Base-by-base conservation (phyloP, 2,797 vertebrate species). In the Tympanoctomys barrerae region DNA sequence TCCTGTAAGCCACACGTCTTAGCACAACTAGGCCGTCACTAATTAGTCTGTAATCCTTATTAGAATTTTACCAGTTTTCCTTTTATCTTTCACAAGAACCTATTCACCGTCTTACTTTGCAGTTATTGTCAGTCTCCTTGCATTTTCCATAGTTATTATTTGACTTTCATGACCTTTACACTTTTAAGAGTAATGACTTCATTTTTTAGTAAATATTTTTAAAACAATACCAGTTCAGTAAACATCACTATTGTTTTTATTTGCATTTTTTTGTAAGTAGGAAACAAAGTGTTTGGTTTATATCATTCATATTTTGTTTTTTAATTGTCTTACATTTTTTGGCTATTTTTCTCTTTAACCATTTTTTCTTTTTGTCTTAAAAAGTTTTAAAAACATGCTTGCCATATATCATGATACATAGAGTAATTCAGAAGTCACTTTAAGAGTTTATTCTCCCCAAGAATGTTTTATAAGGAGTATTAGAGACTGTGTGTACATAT, bases 211-310 rank as follows among this genome's bases (percentile, higher is more conserved):
- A 77, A 36, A 31, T 85, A 75, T n/a, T 94, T 57, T 90, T 66
- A 73, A 90, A 89, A 39, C 18, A 49, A 22, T 92, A 39, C 46
- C n/a, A 90, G 33, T 84, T 90, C 31, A 81, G 12, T 85, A 84
- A 88, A 88, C 71, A 79, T 79, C 85, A 26, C 66, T 26, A 12
- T 62, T 90, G 14, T 49, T 71, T 88, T 94, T 82, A 26, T 91
- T 95, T 95, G 66, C 8, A 87, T 83, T 93, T 93, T 93, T 42
- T 93, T 86, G 10, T 71, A 85, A 87, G n/a, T 94, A 94, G 28
- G 75, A 54, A 87, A 86, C 75, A 87, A 73, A 18, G 7, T 42
- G 36, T 87, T 75, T 89, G 87, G 4, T 52, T 14, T 64, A 13
- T 83, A 14, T 36, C 6, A 82, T 78, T 80, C 70, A 49, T 73